Conservation (phyloP, 2,113 vertebrate genomes). For the Ciconia boyciana region DNA sequence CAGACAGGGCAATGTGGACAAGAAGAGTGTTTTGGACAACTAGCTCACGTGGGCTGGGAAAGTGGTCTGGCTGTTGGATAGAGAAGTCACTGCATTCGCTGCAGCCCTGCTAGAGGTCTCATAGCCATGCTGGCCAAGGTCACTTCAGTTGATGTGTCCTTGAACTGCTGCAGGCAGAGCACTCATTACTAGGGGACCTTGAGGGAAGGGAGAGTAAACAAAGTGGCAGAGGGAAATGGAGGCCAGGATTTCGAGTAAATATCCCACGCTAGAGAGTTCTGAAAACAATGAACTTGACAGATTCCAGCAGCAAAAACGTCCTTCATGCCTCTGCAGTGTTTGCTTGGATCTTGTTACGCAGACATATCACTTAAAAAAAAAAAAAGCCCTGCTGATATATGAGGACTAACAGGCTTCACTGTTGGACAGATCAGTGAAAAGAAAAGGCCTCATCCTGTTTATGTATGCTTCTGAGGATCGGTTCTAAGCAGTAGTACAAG, state of each 20-base stretch:
- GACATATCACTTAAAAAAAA: not conserved
- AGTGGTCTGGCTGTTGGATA: not conserved
- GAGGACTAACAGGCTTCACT: not conserved
- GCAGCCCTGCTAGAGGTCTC: not conserved
- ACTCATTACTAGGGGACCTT: not conserved
- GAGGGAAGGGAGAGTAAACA: conserved; percentile 4
- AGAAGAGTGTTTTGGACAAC: not conserved
- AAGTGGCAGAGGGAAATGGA: not conserved
- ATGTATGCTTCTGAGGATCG: not conserved
- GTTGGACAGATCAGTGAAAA: not conserved
- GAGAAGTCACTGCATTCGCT: not conserved
- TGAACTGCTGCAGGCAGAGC: not conserved
- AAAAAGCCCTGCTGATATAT: not conserved
- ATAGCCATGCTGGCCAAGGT: not conserved
- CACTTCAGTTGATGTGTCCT: not conserved
- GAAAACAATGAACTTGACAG: not conserved
- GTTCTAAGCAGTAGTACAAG: not conserved
- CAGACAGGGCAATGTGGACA: not conserved
- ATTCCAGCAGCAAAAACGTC: not conserved
- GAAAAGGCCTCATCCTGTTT: not conserved
- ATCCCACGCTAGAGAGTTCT: not conserved
- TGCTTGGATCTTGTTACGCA: not conserved
- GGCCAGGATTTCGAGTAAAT: conserved; percentile 9
- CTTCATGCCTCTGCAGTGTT: not conserved
- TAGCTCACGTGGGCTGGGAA: not conserved